Conservation (phyloP, 2,113 vertebrate genomes). For the Bettongia penicillata region DNA sequence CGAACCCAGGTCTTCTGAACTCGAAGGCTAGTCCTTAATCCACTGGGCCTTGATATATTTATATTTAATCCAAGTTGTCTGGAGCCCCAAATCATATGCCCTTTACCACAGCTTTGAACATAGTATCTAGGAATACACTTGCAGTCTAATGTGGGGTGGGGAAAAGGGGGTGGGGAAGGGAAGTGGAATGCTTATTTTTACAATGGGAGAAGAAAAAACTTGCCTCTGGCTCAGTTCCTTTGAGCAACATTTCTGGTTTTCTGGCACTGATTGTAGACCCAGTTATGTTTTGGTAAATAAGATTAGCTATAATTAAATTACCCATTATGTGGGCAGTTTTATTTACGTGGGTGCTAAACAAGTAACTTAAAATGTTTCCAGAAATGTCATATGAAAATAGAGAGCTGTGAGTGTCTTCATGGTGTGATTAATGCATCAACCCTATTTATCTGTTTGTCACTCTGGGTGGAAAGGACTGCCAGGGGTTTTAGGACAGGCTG, state of each 20-base stretch:
- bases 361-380: slow-evolving; percentile 59
- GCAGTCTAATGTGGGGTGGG: not conserved
- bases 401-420: slow-evolving; percentile 14
- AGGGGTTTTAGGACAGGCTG: not conserved
- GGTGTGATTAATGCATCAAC: not conserved
- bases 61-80: not conserved
- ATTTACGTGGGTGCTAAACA: slow-evolving; percentile 38
- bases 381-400: slow-evolving; percentile 41
- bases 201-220: slow-evolving; percentile 7
- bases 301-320: slow-evolving; percentile 52
- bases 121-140: not conserved
- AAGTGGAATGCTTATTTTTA: not conserved
- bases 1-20: not conserved
- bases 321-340: slow-evolving; percentile 27
- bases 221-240: not conserved
- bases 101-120: not conserved
- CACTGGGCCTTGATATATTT: not conserved
- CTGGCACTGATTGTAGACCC: slow-evolving; percentile 25
- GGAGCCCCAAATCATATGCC: not conserved
- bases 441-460: not conserved
- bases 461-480: slow-evolving; percentile 19
- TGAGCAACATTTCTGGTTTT: slow-evolving; percentile 34
- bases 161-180: not conserved
- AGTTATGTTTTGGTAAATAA: slow-evolving; percentile 50
- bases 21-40: not conserved